Evolutionary conservation across 2,797 vertebrate species (phyloP), one percentile per base, ranked within the genome.

Genomic region (Phrynocephalus vlangalii): DNA sequence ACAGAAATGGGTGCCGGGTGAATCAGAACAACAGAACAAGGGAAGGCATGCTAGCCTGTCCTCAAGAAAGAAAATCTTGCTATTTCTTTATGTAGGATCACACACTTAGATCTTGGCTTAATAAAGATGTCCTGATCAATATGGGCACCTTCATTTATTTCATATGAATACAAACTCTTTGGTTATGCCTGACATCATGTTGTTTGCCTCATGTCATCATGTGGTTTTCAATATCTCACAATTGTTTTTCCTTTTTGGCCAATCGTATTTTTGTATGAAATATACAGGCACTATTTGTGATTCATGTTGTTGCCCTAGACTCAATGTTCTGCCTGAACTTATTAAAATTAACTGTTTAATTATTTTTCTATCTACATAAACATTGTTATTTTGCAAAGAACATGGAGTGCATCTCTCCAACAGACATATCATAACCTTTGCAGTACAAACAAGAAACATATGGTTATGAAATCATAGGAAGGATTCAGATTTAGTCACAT

Each of bases 221-320:
- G 66, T 44, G 11, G 0, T 50, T 79, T 70, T 50, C 70, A 82
- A 24, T 91, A 87, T 83, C 77, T 91, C 90, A 91, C 78, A 87
- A 86, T 81, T 63, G 77, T 82, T 83, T 84, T 82, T 75, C 68
- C 24, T 83, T 86, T 44, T 83, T 83, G 81, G 56, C 81, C 67
- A 76, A 79, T 79, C 82, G 82, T 38, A 75, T 82, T 79, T 88
- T 81, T 77, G 28, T 67, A 44, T 68, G 77, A 18, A 50, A 71
- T 77, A 77, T 66, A 66, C 70, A 67, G 22, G 48, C 20, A 16
- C 66, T 30, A 60, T 66, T 44, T 81, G 30, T 78, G 44, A n/a
- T 78, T 88, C 84, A 68, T 38, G 71, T 30, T 67, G 6, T 82
- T 48, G 77, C 38, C 60, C 44, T 18, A 63, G 52, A 73, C 15